A percentile compares a stretch with the other conserved stretches of the same genome.
Conservation (phyloP, 2,113 vertebrate species). For the Chionomys nivalis region DNA sequence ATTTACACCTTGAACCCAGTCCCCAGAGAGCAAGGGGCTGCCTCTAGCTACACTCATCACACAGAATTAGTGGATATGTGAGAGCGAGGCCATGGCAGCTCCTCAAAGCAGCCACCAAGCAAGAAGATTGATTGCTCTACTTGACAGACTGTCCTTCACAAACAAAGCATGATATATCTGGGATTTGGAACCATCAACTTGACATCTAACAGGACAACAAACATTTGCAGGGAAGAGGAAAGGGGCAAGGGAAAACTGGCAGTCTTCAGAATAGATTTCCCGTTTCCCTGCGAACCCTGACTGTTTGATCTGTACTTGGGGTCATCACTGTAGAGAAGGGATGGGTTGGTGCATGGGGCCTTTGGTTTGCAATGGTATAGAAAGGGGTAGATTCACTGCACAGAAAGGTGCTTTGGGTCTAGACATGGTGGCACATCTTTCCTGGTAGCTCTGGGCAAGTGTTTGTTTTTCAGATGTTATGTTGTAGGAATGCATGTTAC, state of each 20-base stretch:
- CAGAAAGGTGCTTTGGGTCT: constrained; percentile 67
- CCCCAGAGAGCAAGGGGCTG: constrained; percentile 76
- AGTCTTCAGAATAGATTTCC: constrained; percentile 67
- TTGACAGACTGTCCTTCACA: constrained; percentile 89
- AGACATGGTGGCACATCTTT: constrained; percentile 60
- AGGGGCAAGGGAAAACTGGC: background rate
- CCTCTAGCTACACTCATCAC: constrained; percentile 85
- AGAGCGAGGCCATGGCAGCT: constrained; percentile 78
- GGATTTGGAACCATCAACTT: constrained; percentile 87
- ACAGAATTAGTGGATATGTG: constrained; percentile 84
- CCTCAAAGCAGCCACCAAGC: constrained; percentile 87
- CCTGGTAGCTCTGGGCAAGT: constrained; percentile 1
- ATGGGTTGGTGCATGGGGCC: background rate
- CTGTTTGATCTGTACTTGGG: constrained; percentile 66
- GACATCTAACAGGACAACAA: constrained; percentile 85
- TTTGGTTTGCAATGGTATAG: constrained; percentile 45
- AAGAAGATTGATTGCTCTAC: constrained; percentile 95
- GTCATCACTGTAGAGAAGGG: constrained; percentile 12
- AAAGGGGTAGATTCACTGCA: constrained; percentile 44
- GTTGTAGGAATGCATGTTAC: background rate
- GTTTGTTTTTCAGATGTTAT: background rate
- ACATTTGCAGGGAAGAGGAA: constrained; percentile 59
- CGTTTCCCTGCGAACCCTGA: constrained; percentile 58
- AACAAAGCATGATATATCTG: constrained; percentile 90
- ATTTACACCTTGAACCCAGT: constrained; percentile 81